Evolutionary conservation across 2,113 vertebrate genomes (phyloP), one percentile per base, ranked within the genome.

Genomic region (Anhinga anhinga): DNA sequence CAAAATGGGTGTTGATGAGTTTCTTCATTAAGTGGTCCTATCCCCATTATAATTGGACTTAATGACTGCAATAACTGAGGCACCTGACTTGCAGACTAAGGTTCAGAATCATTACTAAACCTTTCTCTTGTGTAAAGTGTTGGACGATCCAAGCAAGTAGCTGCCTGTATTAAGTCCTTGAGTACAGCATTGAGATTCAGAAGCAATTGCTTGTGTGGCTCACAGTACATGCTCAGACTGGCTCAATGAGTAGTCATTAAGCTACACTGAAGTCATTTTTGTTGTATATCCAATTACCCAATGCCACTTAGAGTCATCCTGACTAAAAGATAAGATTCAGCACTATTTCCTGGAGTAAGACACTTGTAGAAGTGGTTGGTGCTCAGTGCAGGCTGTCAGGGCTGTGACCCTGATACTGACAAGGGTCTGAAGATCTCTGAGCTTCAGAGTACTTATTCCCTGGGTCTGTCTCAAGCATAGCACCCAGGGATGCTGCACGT

Each of bases 121-220:
- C 53, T 45, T 55, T 29, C 72, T 74, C 23, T 10, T 23, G 58
- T 19, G 82, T 26, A 5, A 45, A 38, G 42, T 0, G 9, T 4
- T 40, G 61, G 15, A 19, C 7, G 3, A 22, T 10, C 23, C 58
- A 7, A 1, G 0, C 4, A 2, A 45, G 74, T 5, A n/a, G 26
- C 66, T 42, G 77, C 49, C 69, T 45, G 22, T 1, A 6, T 32
- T 13, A 30, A 7, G 2, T 9, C 72, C 40, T 61, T 2, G 56
- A 40, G 73, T 11, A 4, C 4, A 22, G 23, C 17, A 4, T 0
- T 25, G 78, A 44, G 84, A 32, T 63, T 14, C 47, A 27, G 25
- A 23, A 69, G 38, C 42, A 40, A 11, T 45, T 61, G 65, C 65
- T 42, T 32, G 47, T 12, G 70, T 18, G 69, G 71, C 73, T 67